A percentile compares a stretch with the other conserved stretches of the same genome.
These are phyloP conservation scores for Mamestra brassicae DNA, from an alignment of 2,888 invertebrate species.

Conservation along the genomic window DNA sequence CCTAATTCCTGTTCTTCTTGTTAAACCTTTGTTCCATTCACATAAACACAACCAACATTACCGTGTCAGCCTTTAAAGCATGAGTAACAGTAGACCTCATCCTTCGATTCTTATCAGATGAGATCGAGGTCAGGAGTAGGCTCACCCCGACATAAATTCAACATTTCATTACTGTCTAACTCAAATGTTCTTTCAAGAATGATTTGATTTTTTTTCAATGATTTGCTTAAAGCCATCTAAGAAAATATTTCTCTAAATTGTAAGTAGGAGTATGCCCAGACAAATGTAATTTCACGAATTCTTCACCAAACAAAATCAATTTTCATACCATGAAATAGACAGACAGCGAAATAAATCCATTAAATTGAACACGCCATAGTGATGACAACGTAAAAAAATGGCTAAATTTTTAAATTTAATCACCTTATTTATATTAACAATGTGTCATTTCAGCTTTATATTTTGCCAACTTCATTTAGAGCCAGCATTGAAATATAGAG, in stretches of 20 bases:
- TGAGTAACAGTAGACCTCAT: background rate
- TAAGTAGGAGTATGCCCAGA: background rate
- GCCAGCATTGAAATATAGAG: background rate
- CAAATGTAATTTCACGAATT: slow-evolving; percentile 20
- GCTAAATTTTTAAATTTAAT: slow-evolving; percentile 11
- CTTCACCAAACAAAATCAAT: slow-evolving; percentile 32
- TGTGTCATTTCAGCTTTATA: slow-evolving; percentile 11
- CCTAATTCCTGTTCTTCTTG: too few relatives aligned
- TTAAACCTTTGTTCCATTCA: too few relatives aligned
- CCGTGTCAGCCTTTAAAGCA: too few relatives aligned
- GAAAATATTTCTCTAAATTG: too few relatives aligned
- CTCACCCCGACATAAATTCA: background rate
- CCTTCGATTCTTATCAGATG: background rate
- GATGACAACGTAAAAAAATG: slow-evolving; percentile 29
- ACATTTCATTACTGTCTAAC: background rate
- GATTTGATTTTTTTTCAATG: background rate
- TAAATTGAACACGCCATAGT: background rate
- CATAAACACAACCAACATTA: too few relatives aligned
- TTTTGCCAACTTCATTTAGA: background rate
- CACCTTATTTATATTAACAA: slow-evolving; percentile 1
- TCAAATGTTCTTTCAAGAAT: background rate
- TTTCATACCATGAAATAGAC: slow-evolving; percentile 40
- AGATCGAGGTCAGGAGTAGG: background rate
- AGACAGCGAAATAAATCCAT: slow-evolving; percentile 35
- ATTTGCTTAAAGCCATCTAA: background rate